phyloP scores from a whole-genome alignment of 2,888 invertebrate species.

The Lithodes maja region DNA sequence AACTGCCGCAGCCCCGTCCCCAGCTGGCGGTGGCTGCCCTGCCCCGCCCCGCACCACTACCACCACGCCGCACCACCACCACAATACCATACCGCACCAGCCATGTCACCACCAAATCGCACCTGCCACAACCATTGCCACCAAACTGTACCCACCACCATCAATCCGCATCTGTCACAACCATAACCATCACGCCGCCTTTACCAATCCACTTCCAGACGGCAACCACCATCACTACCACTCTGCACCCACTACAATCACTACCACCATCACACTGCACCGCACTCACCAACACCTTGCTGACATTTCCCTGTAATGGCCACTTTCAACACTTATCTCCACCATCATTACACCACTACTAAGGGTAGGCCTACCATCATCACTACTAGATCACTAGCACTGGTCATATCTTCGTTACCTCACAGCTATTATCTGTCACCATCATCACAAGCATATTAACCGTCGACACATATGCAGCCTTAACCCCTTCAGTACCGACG shows the following conservation, averaged over 20 bases:
- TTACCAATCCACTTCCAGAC: neutral
- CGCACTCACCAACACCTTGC: conserved; percentile 1
- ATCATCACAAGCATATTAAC: too few relatives aligned
- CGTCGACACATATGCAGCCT: too few relatives aligned
- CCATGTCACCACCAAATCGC: neutral
- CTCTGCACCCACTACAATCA: neutral
- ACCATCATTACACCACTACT: conserved; percentile 22
- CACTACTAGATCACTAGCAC: neutral
- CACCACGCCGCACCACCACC: neutral
- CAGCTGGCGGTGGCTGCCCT: neutral
- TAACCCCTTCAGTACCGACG: too few relatives aligned
- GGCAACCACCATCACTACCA: neutral
- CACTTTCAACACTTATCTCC: conserved; percentile 1
- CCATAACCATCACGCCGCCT: neutral
- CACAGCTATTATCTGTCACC: too few relatives aligned
- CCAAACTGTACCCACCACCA: neutral
- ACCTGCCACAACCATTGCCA: neutral
- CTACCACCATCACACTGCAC: neutral
- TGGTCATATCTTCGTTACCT: too few relatives aligned
- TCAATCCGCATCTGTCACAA: neutral
- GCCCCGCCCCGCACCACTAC: conserved; percentile 12
- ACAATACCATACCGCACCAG: neutral
- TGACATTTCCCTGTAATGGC: neutral
- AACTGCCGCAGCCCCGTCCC: conserved; percentile 20
- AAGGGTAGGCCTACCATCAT: neutral